Evolutionary conservation across 2,888 invertebrate genomes (phyloP), one percentile per base, ranked within the genome.

Genomic region (Steinernema hermaphroditum): DNA sequence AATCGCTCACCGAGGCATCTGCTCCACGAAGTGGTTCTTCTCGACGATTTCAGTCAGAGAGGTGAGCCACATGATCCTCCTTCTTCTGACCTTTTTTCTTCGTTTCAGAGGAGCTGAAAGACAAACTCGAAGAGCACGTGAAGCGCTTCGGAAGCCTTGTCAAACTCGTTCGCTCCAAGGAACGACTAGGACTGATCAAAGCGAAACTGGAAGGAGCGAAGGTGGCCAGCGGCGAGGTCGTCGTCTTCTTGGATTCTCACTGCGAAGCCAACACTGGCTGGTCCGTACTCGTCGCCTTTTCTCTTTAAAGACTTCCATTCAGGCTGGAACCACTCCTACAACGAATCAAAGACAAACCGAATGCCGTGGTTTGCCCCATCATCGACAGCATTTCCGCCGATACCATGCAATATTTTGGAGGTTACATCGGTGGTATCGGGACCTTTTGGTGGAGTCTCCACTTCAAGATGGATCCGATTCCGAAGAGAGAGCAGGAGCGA

Each of bases 331-430:
- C 97, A 0, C 88, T 96, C 71, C 89, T 96, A 79, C 91, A 92
- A 78, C 90, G 95, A 71, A 92, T 96, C 85, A 92, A 92, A 88
- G 91, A 93, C 79, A 91, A 92, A 41, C 89, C 91, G 0, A 91
- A 91, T 34, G 91, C 93, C 12, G 93, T 96, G 9, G 89, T 94
- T 71, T 93, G 94, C 82, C 97, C 97, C 62, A 93, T 95, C 81
- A 97, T 97, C 79, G 97, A 97, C 89, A 92, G 93, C 72, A 94
- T 97, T 81, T 93, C 93, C 87, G 92, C 92, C 76, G 90, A 91
- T 79, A 92, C 90, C 69, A 90, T 94, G 87, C 91, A 91, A 85
- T 93, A 93, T 88, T 91, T 91, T 88, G 76, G 74, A 57, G 83
- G 80, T 9, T 70, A 44, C 49, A 43, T 68, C 19, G 41, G 74